Conservation (phyloP, 2,888 invertebrate species). For the Amphipyra tragopoginis region DNA sequence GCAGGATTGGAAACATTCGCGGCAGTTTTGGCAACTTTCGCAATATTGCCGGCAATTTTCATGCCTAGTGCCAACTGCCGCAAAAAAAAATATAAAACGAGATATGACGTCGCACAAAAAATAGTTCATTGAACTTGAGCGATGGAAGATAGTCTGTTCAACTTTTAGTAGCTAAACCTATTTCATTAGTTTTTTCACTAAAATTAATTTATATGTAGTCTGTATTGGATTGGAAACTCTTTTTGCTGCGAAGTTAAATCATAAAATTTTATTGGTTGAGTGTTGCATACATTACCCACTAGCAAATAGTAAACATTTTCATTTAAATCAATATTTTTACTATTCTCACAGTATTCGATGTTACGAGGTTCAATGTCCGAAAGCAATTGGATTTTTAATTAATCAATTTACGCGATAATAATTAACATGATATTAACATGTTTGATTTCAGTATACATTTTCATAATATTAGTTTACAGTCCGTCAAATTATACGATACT, state of each 20-base stretch:
- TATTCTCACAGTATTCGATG: not conserved
- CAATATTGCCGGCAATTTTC: too few relatives aligned
- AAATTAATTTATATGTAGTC: constrained; percentile 1
- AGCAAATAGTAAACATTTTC: not conserved
- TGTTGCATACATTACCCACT: not conserved
- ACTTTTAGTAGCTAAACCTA: not conserved
- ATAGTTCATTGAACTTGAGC: constrained; percentile 47
- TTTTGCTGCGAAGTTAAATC: not conserved
- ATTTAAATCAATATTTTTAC: not conserved
- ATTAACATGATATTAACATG: not conserved
- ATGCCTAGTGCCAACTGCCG: constrained; percentile 44
- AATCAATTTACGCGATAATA: constrained; percentile 20
- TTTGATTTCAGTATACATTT: constrained; percentile 7
- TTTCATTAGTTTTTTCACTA: constrained; percentile 4
- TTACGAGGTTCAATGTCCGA: constrained; percentile 2
- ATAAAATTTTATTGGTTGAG: not conserved
- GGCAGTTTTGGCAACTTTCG: too few relatives aligned
- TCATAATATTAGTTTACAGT: not conserved
- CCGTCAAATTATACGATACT: too few relatives aligned
- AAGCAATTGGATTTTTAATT: constrained; percentile 4
- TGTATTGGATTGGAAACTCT: constrained; percentile 4
- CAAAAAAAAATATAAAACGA: constrained; percentile 27
- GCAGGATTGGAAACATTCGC: too few relatives aligned
- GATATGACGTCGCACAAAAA: constrained; percentile 41
- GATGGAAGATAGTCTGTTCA: constrained; percentile 17